A percentile compares a stretch with the other conserved stretches of the same genome.
phyloP scores from a whole-genome alignment of 2,113 vertebrate genomes.

The Sinocyclocheilus anophthalmus region DNA sequence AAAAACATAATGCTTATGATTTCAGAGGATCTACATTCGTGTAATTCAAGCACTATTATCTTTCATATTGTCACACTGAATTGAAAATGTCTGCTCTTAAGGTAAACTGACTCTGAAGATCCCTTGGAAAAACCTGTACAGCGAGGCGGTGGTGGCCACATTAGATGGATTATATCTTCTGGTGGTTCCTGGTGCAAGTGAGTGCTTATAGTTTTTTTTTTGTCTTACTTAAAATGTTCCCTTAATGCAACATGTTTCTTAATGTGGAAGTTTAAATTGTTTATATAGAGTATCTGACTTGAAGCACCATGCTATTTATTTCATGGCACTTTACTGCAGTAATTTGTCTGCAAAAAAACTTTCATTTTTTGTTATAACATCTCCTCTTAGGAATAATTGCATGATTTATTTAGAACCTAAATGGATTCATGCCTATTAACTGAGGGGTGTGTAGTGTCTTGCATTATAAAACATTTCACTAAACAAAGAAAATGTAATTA shows the following conservation, averaged over 20 bases:
- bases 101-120: constrained; percentile 96
- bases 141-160: constrained; percentile 91
- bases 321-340: neutral
- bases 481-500: neutral
- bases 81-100: constrained; percentile 66
- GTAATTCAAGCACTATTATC: neutral
- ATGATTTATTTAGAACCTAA: neutral
- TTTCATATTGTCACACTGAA: neutral
- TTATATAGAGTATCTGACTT: too few species aligned
- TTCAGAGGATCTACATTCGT: neutral
- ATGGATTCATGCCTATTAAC: neutral
- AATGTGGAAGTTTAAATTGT: neutral
- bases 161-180: constrained; percentile 94
- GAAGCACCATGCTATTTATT: neutral
- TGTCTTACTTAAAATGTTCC: neutral
- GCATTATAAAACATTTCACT: neutral
- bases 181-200: constrained; percentile 94
- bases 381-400: neutral
- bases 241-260: neutral
- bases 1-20: too few species aligned
- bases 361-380: neutral
- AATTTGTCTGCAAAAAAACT: neutral
- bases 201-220: constrained; percentile 63
- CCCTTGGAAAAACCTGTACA: constrained; percentile 98
- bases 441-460: neutral